A percentile compares a stretch with the other conserved stretches of the same genome.
Conservation (phyloP, 1,140 invertebrate genomes). For the Solen grandis region DNA sequence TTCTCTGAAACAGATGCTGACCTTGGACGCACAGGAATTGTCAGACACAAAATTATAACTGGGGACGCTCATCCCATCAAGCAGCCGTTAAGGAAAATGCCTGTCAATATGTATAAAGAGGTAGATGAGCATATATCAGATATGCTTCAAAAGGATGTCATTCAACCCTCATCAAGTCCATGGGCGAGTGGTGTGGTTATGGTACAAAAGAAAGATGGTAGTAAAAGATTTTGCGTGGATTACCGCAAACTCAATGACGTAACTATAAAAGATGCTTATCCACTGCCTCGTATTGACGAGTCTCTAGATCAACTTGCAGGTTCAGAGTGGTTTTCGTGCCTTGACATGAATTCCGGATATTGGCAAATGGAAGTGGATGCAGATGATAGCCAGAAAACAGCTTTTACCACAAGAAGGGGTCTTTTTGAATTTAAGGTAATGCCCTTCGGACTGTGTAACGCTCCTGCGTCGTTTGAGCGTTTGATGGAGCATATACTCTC, state of each 20-base stretch:
- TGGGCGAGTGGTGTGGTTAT: slow-evolving; percentile 54
- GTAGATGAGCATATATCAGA: slow-evolving; percentile 20
- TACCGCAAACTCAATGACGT: slow-evolving; percentile 75
- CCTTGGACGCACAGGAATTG: slow-evolving; percentile 4
- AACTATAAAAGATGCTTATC: slow-evolving; percentile 53
- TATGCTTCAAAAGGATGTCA: slow-evolving; percentile 49
- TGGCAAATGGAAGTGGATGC: slow-evolving; percentile 35
- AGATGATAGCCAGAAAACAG: slow-evolving; percentile 32
- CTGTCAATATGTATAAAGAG: not conserved
- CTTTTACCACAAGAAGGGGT: slow-evolving; percentile 23
- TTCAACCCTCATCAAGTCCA: slow-evolving; percentile 52
- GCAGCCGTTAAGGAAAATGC: slow-evolving; percentile 10
- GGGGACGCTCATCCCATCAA: slow-evolving; percentile 10
- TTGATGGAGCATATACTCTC: slow-evolving; percentile 61
- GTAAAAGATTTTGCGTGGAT: slow-evolving; percentile 82
- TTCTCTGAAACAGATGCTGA: slow-evolving; percentile 10
- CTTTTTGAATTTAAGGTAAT: slow-evolving; percentile 54
- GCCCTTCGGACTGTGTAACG: slow-evolving; percentile 64
- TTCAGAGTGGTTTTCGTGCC: slow-evolving; percentile 29
- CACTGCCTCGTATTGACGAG: slow-evolving; percentile 47
- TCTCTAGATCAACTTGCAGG: slow-evolving; percentile 43
- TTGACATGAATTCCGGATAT: slow-evolving; percentile 39
- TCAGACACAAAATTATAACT: not conserved
- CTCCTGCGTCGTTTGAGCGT: slow-evolving; percentile 63
- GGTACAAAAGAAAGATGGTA: slow-evolving; percentile 80